phyloP scores from a whole-genome alignment of 2,113 vertebrate species.

The Cygnus atratus region DNA sequence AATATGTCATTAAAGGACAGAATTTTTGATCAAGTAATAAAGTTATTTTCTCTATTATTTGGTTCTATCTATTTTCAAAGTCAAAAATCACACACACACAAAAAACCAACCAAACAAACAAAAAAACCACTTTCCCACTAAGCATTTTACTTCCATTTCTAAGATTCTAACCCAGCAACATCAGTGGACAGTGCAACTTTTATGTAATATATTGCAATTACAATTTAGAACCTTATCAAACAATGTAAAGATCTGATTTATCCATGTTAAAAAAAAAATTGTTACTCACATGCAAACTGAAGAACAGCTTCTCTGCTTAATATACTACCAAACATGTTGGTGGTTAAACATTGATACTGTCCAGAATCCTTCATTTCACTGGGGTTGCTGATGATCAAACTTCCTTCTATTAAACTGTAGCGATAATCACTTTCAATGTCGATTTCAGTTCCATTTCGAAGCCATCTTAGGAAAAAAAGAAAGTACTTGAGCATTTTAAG shows the following conservation, averaged over 20 bases:
- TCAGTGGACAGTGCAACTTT: neutral
- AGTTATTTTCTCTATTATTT: neutral
- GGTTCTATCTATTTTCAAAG: neutral
- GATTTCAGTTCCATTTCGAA: slow-evolving; percentile 88
- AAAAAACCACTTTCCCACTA: neutral
- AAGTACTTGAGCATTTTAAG: neutral
- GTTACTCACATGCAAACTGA: slow-evolving; percentile 96
- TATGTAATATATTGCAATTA: neutral
- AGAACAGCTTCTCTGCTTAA: slow-evolving; percentile 88
- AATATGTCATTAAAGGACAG: neutral
- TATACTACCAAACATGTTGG: slow-evolving; percentile 85
- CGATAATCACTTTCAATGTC: slow-evolving; percentile 85
- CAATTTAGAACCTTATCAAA: neutral
- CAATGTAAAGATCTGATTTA: neutral
- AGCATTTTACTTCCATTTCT: neutral
- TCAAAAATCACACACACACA: neutral
- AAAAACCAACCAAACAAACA: neutral
- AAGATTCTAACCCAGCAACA: neutral
- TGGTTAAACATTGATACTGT: slow-evolving; percentile 89
- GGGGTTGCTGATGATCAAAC: slow-evolving; percentile 87
- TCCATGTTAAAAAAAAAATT: neutral
- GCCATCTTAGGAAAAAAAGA: slow-evolving; percentile 82
- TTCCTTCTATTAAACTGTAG: slow-evolving; percentile 88
- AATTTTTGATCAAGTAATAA: neutral
- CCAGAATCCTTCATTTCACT: slow-evolving; percentile 87